Evolutionary conservation across 1,140 invertebrate genomes (phyloP), one percentile per base, ranked within the genome.

Genomic region (Thereuonema tuberculata): DNA sequence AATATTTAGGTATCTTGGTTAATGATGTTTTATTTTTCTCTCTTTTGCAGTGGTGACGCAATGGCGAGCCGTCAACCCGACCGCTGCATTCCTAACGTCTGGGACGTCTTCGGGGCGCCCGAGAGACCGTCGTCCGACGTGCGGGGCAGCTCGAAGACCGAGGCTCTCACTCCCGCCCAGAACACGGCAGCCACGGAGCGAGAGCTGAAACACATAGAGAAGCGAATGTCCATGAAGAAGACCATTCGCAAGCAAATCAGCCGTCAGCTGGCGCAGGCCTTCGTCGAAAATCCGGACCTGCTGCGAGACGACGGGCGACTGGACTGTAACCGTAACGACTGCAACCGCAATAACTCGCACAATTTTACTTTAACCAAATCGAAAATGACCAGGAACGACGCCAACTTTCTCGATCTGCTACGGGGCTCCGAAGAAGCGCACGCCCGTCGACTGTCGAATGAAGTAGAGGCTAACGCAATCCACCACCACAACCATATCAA

Each of bases 201-300:
- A 21, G 83, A 86, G 67, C 81, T 85, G 21, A 84, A 86, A 68
- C 85, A 86, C 12, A 71, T 89, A 46, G 86, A 89, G 67, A 76
- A 85, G 61, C 85, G 88, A 70, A 75, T 89, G 57, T 87, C 85
- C 62, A 89, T 89, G 86, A 89, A 89, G 74, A 89, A 89, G 70
- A 88, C 85, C 3, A 87, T 88, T 59, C 72, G 85, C 47, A 89
- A 87, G 72, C 87, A 88, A 73, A 87, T 89, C 65, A 89, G 87
- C 84, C 76, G 86, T 3, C 85, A 88, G 67, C 74, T 89, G 49
- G 3, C 56, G 15, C 25, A 60, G 27, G 59, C 59, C 14, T 60
- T 60, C 27, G 28, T 60, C 37, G 59, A 57, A 55, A 55, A 55
- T 21, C 53, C 53, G 2, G 53, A 55, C 9, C 27, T 55, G 28